Percentiles rank a stretch among this genome's conserved stretches.
phyloP scores from a whole-genome alignment of 2,113 vertebrate genomes.

The Heterotilapia buettikoferi region DNA sequence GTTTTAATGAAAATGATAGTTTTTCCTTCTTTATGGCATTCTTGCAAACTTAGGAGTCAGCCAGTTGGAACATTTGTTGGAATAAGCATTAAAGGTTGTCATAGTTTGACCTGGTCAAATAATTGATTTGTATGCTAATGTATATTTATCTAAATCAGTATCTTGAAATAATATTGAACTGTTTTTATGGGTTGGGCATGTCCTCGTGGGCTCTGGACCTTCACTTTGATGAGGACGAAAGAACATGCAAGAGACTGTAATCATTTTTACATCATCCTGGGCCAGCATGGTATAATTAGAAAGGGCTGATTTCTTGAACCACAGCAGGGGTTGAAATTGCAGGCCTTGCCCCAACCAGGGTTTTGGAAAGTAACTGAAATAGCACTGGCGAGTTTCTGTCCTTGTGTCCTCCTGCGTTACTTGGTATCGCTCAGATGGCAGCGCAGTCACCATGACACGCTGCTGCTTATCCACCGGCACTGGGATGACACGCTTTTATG shows the following conservation, averaged over 20 bases:
- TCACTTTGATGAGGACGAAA: conserved; percentile 66
- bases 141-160: conserved; percentile 49
- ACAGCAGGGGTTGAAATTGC: conserved; percentile 71
- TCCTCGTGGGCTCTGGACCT: conserved; percentile 47
- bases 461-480: conserved; percentile 42
- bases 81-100: not conserved
- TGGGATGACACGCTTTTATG: conserved; percentile 57
- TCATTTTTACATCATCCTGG: conserved; percentile 71
- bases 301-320: conserved; percentile 69
- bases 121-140: conserved; percentile 41
- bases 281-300: conserved; percentile 71
- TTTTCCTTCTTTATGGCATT: not conserved
- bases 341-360: conserved; percentile 57
- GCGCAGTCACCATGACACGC: conserved; percentile 37
- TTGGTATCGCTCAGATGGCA: conserved; percentile 59
- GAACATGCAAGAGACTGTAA: conserved; percentile 61
- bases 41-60: not conserved
- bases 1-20: not conserved
- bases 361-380: conserved; percentile 66
- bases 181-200: conserved; percentile 46
- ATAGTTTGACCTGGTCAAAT: conserved; percentile 14
- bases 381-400: conserved; percentile 54
- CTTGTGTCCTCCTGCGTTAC: conserved; percentile 42
- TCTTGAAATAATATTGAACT: conserved; percentile 54
- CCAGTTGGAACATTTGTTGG: not conserved